phyloP scores from a whole-genome alignment of 2,888 invertebrate genomes.

The Trimorus sp. region DNA sequence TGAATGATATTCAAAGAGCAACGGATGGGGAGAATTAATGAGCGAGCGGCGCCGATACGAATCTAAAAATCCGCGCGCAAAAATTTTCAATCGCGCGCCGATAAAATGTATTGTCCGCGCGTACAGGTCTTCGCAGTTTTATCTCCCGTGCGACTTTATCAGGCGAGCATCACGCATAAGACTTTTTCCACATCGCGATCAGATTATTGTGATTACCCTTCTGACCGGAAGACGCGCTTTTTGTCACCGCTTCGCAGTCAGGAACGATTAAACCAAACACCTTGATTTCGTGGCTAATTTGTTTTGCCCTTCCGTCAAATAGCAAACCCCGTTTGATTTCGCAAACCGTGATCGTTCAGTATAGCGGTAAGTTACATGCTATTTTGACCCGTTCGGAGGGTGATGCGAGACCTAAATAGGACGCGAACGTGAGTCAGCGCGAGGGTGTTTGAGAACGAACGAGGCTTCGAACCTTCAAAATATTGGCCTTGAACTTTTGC shows the following conservation, averaged over 20 bases:
- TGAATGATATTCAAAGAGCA: slow-evolving; percentile 31
- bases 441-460: slow-evolving; percentile 13
- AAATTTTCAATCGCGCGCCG: slow-evolving; percentile 9
- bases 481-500: slow-evolving; percentile 29
- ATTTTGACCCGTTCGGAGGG: neutral
- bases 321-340: neutral
- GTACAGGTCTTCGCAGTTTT: neutral
- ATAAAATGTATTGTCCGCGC: slow-evolving; percentile 28
- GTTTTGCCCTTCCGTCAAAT: slow-evolving; percentile 1
- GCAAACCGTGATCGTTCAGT: neutral
- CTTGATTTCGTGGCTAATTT: neutral
- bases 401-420: slow-evolving; percentile 1
- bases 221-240: neutral
- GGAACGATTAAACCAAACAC: too few relatives aligned
- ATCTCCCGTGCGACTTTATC: neutral
- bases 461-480: slow-evolving; percentile 14
- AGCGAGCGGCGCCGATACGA: slow-evolving; percentile 17
- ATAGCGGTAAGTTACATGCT: neutral
- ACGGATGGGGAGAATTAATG: slow-evolving; percentile 28
- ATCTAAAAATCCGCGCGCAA: slow-evolving; percentile 13
- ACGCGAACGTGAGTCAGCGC: slow-evolving; percentile 12
- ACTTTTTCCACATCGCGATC: too few relatives aligned
- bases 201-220: too few relatives aligned
- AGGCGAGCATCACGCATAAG: too few relatives aligned
- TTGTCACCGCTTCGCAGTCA: neutral